Evolutionary conservation across 2,888 invertebrate species (phyloP).

Genomic region (Axea sp.): DNA sequence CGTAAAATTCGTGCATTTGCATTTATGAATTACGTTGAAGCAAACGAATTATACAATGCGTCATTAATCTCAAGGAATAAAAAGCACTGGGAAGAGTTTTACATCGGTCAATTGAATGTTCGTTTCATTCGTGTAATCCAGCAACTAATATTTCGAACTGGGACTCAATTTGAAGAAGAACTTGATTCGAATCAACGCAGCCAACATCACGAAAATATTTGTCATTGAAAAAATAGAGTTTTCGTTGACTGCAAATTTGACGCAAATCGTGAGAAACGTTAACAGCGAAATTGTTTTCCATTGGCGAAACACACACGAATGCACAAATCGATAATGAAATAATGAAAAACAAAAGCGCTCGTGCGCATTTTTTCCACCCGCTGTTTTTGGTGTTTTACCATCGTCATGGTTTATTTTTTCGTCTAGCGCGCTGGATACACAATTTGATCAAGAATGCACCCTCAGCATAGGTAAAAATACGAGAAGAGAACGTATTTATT

Average conservation of each 20-base stretch:
- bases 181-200: too few relatives aligned
- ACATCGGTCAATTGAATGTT: too few relatives aligned
- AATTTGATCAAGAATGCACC: slow-evolving; percentile 36
- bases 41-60: too few relatives aligned
- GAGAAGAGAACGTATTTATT: slow-evolving; percentile 26
- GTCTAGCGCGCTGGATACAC: slow-evolving; percentile 16
- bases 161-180: too few relatives aligned
- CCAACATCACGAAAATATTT: background rate
- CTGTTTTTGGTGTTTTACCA: slow-evolving; percentile 8
- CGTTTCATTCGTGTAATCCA: too few relatives aligned
- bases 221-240: background rate
- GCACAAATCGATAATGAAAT: slow-evolving; percentile 48
- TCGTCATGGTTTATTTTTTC: slow-evolving; percentile 14
- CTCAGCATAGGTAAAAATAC: slow-evolving; percentile 24
- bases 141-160: too few relatives aligned
- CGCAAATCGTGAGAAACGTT: slow-evolving; percentile 42
- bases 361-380: slow-evolving; percentile 37
- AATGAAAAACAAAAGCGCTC: slow-evolving; percentile 43
- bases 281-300: slow-evolving; percentile 42
- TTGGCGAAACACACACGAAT: slow-evolving; percentile 18
- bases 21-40: too few relatives aligned
- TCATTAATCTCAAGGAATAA: too few relatives aligned
- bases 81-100: too few relatives aligned
- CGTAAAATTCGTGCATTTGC: too few relatives aligned
- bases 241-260: slow-evolving; percentile 22